Conservation (phyloP, 2,797 vertebrate species). For the Argya squamiceps region DNA sequence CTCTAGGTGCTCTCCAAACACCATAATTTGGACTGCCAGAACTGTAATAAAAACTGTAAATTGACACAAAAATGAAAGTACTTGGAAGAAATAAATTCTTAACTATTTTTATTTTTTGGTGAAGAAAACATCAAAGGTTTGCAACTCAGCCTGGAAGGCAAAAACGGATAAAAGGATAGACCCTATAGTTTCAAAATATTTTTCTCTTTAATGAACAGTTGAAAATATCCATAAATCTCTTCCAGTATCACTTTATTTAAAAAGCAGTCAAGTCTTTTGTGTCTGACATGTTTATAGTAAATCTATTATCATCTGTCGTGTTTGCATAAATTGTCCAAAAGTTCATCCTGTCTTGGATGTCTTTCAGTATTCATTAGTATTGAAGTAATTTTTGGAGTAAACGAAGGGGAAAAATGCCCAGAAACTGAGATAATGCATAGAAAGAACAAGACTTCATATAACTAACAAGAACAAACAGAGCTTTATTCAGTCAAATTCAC, state of each 20-base stretch:
- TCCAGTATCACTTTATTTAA: constrained; percentile 49
- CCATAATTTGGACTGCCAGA: constrained; percentile 31
- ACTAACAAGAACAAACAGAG: constrained; percentile 29
- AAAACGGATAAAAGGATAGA: constrained; percentile 46
- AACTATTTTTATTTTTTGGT: constrained; percentile 50
- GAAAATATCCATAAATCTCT: constrained; percentile 69
- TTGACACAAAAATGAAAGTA: constrained; percentile 63
- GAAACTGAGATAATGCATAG: constrained; percentile 40
- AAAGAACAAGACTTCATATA: neutral
- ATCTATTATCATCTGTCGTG: constrained; percentile 62
- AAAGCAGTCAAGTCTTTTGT: constrained; percentile 59
- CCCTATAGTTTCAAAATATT: constrained; percentile 65
- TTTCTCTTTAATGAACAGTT: constrained; percentile 64
- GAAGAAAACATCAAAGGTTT: constrained; percentile 64
- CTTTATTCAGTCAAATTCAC: constrained; percentile 33
- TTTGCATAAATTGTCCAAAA: constrained; percentile 68
- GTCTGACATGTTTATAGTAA: constrained; percentile 62
- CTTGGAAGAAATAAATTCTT: constrained; percentile 59
- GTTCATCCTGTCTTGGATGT: constrained; percentile 58
- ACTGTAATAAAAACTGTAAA: constrained; percentile 63
- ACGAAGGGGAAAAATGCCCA: constrained; percentile 38
- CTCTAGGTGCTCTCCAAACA: constrained; percentile 43
- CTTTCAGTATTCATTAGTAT: constrained; percentile 60
- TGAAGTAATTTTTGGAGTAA: constrained; percentile 42
- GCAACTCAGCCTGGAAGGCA: constrained; percentile 50